Evolutionary conservation across 2,888 invertebrate species (phyloP).

Genomic region (Drosophila aldrichi): DNA sequence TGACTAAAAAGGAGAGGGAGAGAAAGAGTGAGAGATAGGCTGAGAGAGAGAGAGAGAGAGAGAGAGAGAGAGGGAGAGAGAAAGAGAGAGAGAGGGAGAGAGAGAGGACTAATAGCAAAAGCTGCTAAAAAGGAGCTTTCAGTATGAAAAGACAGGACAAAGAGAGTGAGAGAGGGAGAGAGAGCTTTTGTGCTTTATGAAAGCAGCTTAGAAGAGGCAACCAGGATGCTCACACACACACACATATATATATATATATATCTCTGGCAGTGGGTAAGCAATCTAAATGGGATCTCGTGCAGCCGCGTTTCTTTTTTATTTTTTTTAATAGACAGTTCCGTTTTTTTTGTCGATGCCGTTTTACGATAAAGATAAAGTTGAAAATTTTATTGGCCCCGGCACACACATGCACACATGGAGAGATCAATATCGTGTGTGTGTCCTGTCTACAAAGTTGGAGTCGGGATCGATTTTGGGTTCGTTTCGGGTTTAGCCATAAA

Average conservation of each 20-base stretch:
- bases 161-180: too few relatives aligned
- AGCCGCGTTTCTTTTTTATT: slow-evolving; percentile 13
- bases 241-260: background rate
- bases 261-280: slow-evolving; percentile 2
- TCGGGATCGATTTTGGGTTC: slow-evolving; percentile 13
- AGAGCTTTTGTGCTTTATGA: too few relatives aligned
- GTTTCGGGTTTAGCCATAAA: slow-evolving; percentile 41
- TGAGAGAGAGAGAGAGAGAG: too few relatives aligned
- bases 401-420: slow-evolving; percentile 43
- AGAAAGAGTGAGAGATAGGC: too few relatives aligned
- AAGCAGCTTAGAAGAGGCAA: too few relatives aligned
- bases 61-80: too few relatives aligned
- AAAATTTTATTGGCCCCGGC: slow-evolving; percentile 62
- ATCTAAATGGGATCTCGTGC: slow-evolving; percentile 49
- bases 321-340: slow-evolving; percentile 74
- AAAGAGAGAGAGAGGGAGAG: too few relatives aligned
- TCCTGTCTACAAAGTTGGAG: slow-evolving; percentile 29
- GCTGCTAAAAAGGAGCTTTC: too few relatives aligned
- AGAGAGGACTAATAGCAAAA: too few relatives aligned
- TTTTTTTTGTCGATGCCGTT: slow-evolving; percentile 66
- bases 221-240: background rate
- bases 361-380: slow-evolving; percentile 70
- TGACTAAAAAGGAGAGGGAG: too few relatives aligned
- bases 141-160: too few relatives aligned
- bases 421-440: slow-evolving; percentile 59